Conservation (phyloP, 2,888 invertebrate species). For the Mechanitis mazaeus region DNA sequence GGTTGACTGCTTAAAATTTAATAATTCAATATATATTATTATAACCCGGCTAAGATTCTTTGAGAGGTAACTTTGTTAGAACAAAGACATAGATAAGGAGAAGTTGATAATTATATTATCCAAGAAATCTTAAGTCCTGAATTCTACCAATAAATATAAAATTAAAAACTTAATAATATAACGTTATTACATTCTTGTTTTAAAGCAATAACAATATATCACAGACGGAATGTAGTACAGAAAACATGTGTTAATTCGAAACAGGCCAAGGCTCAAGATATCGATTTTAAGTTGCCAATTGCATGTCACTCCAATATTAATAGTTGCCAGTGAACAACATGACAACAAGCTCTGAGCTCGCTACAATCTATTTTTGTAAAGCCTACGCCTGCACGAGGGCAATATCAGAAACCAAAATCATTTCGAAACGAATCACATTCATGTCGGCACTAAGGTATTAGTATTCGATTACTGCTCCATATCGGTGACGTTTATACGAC, state of each 20-base stretch:
- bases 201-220: not conserved
- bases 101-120: not conserved
- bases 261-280: slow-evolving; percentile 4
- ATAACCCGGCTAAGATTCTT: slow-evolving; percentile 1
- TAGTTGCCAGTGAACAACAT: slow-evolving; percentile 7
- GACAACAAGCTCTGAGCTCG: slow-evolving; percentile 10
- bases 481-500: slow-evolving; percentile 2
- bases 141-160: too few species aligned
- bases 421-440: slow-evolving; percentile 14
- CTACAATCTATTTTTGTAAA: slow-evolving; percentile 21
- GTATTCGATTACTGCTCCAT: not conserved
- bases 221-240: not conserved
- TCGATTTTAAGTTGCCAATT: slow-evolving; percentile 21
- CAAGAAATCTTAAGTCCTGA: too few species aligned
- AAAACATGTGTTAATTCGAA: not conserved
- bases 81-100: too few species aligned
- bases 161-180: too few species aligned
- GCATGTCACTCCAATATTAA: slow-evolving; percentile 22
- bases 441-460: slow-evolving; percentile 11
- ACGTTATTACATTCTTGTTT: too few species aligned
- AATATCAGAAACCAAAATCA: slow-evolving; percentile 21
- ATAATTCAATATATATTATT: not conserved
- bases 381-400: slow-evolving; percentile 14
- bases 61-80: too few species aligned
- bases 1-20: not conserved